phyloP scores from a whole-genome alignment of 2,113 vertebrate genomes.

The Synodontis membranacea region DNA sequence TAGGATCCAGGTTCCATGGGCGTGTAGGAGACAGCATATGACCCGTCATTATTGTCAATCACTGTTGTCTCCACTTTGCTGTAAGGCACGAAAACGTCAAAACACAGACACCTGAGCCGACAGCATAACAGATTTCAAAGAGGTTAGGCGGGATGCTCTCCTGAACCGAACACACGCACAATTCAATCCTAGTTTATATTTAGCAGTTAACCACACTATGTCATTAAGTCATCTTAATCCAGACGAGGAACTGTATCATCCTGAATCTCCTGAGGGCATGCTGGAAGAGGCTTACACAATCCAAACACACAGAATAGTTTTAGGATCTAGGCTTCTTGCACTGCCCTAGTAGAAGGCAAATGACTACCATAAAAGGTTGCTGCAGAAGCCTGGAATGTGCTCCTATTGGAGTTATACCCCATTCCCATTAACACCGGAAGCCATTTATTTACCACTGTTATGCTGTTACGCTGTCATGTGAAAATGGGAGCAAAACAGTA shows the following conservation, averaged over 20 bases:
- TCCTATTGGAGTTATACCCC: too few species aligned
- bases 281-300: neutral
- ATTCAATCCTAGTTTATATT: neutral
- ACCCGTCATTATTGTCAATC: constrained; percentile 82
- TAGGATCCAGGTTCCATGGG: constrained; percentile 78
- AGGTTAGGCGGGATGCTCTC: neutral
- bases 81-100: constrained; percentile 19
- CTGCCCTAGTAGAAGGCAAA: constrained; percentile 83
- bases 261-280: neutral
- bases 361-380: neutral
- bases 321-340: constrained; percentile 77
- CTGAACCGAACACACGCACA: neutral
- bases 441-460: too few species aligned
- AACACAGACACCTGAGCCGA: neutral
- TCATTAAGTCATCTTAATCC: neutral
- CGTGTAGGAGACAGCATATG: constrained; percentile 81
- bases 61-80: constrained; percentile 76
- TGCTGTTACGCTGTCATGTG: too few species aligned
- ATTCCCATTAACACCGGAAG: too few species aligned
- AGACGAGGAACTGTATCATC: neutral
- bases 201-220: neutral
- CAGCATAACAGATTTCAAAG: neutral
- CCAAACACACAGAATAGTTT: neutral
- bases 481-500: too few species aligned
- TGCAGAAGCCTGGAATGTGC: too few species aligned